phyloP scores from a whole-genome alignment of 2,797 vertebrate species.

The Vultur gryphus region DNA sequence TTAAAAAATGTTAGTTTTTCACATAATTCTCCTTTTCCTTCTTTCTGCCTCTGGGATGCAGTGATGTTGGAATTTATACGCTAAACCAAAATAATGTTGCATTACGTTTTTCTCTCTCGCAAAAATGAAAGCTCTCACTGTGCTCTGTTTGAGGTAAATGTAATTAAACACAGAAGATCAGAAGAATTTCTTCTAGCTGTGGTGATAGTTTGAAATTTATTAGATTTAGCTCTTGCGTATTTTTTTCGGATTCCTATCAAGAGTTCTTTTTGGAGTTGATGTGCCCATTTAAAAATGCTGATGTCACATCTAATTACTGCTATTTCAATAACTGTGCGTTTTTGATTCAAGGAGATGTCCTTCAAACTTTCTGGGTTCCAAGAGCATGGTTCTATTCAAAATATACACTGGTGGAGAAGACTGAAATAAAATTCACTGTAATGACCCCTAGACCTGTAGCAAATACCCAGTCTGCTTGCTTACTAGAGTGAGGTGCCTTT shows the following conservation, averaged over 20 bases:
- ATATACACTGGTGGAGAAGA: background rate
- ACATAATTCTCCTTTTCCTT: background rate
- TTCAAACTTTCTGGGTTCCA: background rate
- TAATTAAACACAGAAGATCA: background rate
- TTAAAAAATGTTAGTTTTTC: background rate
- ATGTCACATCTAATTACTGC: background rate
- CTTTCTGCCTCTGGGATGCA: background rate
- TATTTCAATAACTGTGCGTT: background rate
- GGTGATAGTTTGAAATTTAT: background rate
- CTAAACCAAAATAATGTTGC: background rate
- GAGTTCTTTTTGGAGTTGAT: background rate
- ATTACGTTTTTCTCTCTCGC: background rate
- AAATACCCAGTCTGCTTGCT: background rate
- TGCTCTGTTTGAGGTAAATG: background rate
- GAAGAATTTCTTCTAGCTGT: background rate
- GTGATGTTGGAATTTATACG: background rate
- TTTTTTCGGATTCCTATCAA: accelerated
- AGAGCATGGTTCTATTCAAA: background rate
- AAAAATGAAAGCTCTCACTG: background rate
- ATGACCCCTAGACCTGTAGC: background rate
- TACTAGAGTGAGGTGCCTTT: background rate
- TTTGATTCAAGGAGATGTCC: background rate
- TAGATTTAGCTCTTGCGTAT: background rate
- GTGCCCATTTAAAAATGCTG: background rate
- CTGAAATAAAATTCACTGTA: background rate